These are phyloP conservation scores for Halcyon smyrnensis DNA, from an alignment of 2,797 vertebrate species.

Conservation along the genomic window DNA sequence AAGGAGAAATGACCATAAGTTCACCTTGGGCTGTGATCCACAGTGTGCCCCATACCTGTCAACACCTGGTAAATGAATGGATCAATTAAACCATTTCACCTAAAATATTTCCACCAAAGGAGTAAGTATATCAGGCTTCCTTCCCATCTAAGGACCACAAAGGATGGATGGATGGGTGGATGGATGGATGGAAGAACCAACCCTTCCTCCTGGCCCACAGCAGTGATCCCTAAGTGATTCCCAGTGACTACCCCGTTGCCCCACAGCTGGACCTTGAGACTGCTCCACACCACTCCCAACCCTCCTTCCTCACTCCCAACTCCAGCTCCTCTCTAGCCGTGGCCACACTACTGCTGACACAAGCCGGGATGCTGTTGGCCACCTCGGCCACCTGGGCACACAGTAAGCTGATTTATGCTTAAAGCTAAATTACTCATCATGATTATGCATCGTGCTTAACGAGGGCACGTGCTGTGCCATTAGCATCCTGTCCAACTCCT, in stretches of 20 bases:
- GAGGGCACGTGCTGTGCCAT: background rate
- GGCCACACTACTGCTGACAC: background rate
- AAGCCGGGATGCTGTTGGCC: background rate
- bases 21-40: background rate
- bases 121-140: background rate
- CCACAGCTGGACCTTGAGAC: background rate
- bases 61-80: background rate
- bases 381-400: background rate
- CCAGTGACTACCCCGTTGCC: background rate
- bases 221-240: background rate
- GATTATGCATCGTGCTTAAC: background rate
- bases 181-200: background rate
- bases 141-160: background rate
- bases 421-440: background rate
- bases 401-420: background rate
- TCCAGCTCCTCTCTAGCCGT: background rate
- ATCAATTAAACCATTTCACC: background rate
- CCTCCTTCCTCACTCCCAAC: background rate
- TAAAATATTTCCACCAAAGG: background rate
- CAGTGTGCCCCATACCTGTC: background rate
- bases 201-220: no score
- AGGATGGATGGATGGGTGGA: background rate
- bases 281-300: background rate
- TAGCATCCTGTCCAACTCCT: background rate
- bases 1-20: background rate